A percentile compares a stretch with the other conserved stretches of the same genome.
These are phyloP conservation scores for Helicoverpa assulta DNA, from an alignment of 2,888 invertebrate genomes.

Conservation along the genomic window DNA sequence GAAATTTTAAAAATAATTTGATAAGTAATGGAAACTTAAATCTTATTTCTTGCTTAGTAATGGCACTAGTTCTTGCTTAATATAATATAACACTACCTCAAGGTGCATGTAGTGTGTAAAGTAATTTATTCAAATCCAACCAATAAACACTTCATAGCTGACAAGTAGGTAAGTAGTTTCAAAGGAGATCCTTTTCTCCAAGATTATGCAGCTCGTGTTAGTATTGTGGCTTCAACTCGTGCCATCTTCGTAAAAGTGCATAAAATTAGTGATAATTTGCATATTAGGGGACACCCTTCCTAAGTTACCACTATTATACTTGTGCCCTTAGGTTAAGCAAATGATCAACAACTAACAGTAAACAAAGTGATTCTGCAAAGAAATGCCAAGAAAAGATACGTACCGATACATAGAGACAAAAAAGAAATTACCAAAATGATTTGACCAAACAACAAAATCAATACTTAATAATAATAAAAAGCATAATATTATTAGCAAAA, in stretches of 20 bases:
- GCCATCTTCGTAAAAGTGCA: conserved; percentile 41
- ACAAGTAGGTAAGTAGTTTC: neutral
- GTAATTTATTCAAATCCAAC: conserved; percentile 6
- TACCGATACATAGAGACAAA: neutral
- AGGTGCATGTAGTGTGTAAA: neutral
- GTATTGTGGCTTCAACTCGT: conserved; percentile 30
- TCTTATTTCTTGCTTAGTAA: neutral
- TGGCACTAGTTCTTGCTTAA: too few species aligned
- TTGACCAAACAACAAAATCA: too few species aligned
- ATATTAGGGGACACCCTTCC: conserved; percentile 52
- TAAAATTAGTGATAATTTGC: conserved; percentile 46
- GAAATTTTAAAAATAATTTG: neutral
- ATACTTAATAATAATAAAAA: too few species aligned
- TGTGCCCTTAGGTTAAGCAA: conserved; percentile 34
- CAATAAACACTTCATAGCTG: conserved; percentile 10
- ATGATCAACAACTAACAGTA: conserved; percentile 14
- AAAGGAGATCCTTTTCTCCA: conserved; percentile 18
- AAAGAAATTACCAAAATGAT: neutral
- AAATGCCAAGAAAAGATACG: neutral
- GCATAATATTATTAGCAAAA: too few species aligned
- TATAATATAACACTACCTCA: neutral
- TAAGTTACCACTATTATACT: conserved; percentile 10
- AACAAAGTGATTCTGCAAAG: neutral
- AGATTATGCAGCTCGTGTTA: conserved; percentile 53
- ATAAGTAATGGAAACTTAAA: neutral